These are phyloP conservation scores for Dendrophyllia cribrosa DNA, from an alignment of 64 coral and sea anemone genomes.

Conservation along the genomic window DNA sequence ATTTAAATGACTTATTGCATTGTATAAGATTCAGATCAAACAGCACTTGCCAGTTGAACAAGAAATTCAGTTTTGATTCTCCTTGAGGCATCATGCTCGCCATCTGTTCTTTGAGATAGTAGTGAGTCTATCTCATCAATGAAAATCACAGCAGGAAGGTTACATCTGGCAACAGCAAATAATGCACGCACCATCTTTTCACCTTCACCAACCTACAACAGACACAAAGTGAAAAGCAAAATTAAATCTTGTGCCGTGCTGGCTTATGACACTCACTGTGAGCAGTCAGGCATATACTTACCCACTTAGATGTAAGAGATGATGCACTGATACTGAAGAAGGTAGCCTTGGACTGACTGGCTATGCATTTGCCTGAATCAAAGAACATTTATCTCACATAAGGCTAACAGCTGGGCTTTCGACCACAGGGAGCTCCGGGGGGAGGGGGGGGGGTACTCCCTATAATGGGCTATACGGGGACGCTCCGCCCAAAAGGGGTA, in stretches of 20 bases:
- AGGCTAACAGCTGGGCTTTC: no score
- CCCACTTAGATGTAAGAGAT: constrained; percentile 99
- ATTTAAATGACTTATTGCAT: no score
- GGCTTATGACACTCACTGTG: no score
- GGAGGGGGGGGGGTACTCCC: no score
- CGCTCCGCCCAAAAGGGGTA: no score
- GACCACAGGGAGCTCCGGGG: no score
- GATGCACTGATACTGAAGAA: constrained; percentile 99
- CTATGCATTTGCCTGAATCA: constrained; percentile 89
- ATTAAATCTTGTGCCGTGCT: no score
- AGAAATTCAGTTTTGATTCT: constrained; percentile 99
- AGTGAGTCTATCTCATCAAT: constrained; percentile 99
- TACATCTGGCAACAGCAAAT: constrained; percentile 96
- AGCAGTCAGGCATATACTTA: constrained; percentile 10
- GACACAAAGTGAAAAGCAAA: not conserved
- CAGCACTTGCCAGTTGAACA: constrained; percentile 80
- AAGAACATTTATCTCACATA: not conserved
- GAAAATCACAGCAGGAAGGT: constrained; percentile 95
- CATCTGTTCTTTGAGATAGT: constrained; percentile 93
- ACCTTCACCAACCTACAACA: constrained; percentile 91
- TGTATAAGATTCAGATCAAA: not conserved
- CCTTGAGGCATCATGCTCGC: constrained; percentile 95
- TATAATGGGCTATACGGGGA: no score
- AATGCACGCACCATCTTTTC: constrained; percentile 99
- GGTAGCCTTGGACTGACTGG: constrained; percentile 98